phyloP scores from a whole-genome alignment of 2,797 vertebrate species.

The Furcifer pardalis region DNA sequence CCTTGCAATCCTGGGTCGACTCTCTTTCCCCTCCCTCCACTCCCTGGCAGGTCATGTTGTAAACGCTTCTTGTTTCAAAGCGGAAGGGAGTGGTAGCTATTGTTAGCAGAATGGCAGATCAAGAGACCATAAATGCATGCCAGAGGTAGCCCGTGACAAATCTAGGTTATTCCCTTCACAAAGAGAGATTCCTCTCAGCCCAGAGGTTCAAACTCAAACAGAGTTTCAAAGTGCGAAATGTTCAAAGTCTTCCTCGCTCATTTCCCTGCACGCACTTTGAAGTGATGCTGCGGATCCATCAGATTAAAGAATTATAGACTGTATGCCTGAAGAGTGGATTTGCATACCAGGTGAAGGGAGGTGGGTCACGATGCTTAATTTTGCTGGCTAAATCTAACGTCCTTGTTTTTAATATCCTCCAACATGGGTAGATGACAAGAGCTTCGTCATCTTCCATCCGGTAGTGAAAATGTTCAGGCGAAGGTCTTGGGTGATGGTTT shows the following conservation, averaged over 20 bases:
- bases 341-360: not conserved
- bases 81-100: constrained; percentile 18
- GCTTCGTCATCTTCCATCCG: too few species aligned
- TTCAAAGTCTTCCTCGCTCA: constrained; percentile 18
- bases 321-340: not conserved
- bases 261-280: constrained; percentile 14
- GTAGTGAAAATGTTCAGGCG: too few species aligned
- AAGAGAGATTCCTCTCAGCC: constrained; percentile 16
- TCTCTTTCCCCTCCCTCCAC: not conserved
- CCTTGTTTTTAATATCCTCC: too few species aligned
- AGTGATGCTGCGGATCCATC: accelerated
- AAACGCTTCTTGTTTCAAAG: constrained; percentile 33
- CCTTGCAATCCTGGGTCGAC: not conserved
- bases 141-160: constrained; percentile 13
- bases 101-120: constrained; percentile 46
- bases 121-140: constrained; percentile 19
- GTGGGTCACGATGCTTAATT: not conserved
- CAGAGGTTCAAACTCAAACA: not conserved
- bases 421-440: too few species aligned
- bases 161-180: constrained; percentile 23
- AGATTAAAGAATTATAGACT: not conserved
- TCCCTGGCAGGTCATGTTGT: not conserved
- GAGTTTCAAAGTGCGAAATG: not conserved
- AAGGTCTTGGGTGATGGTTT: too few species aligned
- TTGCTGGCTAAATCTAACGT: not conserved